Percentiles rank a stretch among this genome's conserved stretches.
phyloP scores from a whole-genome alignment of 1,140 invertebrate genomes.

The Heterodera schachtii region DNA sequence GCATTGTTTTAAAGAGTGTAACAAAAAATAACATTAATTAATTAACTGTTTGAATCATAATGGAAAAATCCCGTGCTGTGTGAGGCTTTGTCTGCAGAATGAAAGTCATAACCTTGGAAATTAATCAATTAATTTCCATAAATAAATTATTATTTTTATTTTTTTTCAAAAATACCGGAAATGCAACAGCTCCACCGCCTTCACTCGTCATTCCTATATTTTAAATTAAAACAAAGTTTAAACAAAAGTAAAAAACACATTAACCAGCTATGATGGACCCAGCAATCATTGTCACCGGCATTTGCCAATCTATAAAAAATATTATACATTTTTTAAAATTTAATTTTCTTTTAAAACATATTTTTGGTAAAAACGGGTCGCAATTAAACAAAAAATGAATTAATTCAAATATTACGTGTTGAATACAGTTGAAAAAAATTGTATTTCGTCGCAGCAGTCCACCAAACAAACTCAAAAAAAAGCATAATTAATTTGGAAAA shows the following conservation, averaged over 20 bases:
- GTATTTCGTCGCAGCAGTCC: slow-evolving; percentile 38
- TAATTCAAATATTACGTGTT: slow-evolving; percentile 20
- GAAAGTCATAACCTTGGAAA: slow-evolving; percentile 50
- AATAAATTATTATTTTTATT: slow-evolving; percentile 1
- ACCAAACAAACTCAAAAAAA: slow-evolving; percentile 38
- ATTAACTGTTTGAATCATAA: slow-evolving; percentile 47
- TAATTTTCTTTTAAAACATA: background rate
- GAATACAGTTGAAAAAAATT: slow-evolving; percentile 39
- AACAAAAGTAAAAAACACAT: background rate
- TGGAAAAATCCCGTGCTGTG: slow-evolving; percentile 41
- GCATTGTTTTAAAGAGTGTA: background rate
- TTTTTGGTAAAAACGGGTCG: no score
- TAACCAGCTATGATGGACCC: slow-evolving; percentile 41
- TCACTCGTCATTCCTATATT: slow-evolving; percentile 39
- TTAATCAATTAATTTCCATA: background rate
- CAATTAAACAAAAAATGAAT: background rate
- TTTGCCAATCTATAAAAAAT: slow-evolving; percentile 40
- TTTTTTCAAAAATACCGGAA: slow-evolving; percentile 19
- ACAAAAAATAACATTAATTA: background rate
- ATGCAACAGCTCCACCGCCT: slow-evolving; percentile 39
- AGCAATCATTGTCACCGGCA: slow-evolving; percentile 46
- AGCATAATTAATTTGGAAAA: slow-evolving; percentile 1
- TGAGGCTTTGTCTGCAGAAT: slow-evolving; percentile 42
- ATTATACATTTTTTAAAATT: background rate
- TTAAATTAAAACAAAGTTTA: background rate